Evolutionary conservation across 2,113 vertebrate genomes (phyloP).

Genomic region (Empidonax alnorum): DNA sequence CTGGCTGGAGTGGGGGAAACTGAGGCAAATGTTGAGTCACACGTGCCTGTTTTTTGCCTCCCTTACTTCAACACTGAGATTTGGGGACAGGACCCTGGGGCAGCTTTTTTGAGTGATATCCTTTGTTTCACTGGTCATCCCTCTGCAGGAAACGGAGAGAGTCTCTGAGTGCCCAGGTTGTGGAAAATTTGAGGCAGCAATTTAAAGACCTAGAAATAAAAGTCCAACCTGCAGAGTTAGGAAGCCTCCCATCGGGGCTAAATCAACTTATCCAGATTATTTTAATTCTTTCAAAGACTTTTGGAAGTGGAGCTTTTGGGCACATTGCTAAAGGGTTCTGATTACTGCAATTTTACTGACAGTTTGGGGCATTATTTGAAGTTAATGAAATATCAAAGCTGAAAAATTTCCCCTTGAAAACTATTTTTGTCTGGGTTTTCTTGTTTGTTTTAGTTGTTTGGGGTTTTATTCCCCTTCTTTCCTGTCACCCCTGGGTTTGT

Average conservation of each 20-base stretch:
- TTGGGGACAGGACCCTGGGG: not conserved
- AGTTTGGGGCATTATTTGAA: not conserved
- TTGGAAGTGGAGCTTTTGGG: not conserved
- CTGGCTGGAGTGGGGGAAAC: not conserved
- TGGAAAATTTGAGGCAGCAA: not conserved
- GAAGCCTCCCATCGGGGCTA: not conserved
- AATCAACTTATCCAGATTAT: not conserved
- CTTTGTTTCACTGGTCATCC: not conserved
- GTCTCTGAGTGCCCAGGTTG: not conserved
- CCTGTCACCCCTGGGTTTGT: not conserved
- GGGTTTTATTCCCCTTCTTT: not conserved
- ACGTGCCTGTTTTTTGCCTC: not conserved
- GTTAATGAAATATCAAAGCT: not conserved
- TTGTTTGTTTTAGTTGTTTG: not conserved
- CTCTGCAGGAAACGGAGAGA: not conserved
- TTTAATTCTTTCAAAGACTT: not conserved
- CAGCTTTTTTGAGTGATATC: not conserved
- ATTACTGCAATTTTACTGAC: not conserved
- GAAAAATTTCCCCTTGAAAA: not conserved
- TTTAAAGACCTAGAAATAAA: not conserved
- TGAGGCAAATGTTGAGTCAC: not conserved
- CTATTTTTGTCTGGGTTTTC: not conserved
- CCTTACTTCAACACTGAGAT: not conserved
- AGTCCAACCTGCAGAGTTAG: not conserved
- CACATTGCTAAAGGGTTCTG: not conserved